Evolutionary conservation across 2,113 vertebrate species (phyloP).

Genomic region (Oceanites oceanicus): DNA sequence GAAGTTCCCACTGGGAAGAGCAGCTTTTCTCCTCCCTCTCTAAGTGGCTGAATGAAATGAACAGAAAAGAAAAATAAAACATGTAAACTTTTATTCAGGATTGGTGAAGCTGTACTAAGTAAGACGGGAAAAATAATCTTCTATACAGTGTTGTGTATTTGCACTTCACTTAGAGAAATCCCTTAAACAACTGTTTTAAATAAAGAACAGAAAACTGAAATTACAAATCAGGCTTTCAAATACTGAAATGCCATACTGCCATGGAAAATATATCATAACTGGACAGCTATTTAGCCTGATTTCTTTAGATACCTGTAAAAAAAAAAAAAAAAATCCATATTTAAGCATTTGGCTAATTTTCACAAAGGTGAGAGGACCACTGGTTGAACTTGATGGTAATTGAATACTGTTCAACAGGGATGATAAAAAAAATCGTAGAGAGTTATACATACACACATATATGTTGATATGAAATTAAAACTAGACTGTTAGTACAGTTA

Average conservation of each 20-base stretch:
- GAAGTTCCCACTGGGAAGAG: background rate
- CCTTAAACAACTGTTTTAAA: background rate
- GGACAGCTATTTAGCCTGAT: background rate
- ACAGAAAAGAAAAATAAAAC: background rate
- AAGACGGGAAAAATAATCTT: background rate
- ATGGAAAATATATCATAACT: background rate
- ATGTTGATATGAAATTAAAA: background rate
- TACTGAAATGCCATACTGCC: background rate
- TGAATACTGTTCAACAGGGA: background rate
- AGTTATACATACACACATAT: background rate
- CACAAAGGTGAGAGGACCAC: background rate
- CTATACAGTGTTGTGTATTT: background rate
- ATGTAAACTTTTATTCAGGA: background rate
- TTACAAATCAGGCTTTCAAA: background rate
- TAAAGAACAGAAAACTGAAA: background rate
- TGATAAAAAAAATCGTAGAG: background rate
- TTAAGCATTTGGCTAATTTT: background rate
- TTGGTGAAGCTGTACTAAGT: background rate
- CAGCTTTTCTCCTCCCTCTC: background rate
- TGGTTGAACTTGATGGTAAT: background rate
- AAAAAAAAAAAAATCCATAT: background rate
- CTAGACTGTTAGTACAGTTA: background rate
- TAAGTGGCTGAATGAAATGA: background rate
- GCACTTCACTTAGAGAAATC: background rate
- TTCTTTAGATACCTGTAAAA: background rate